Evolutionary conservation across 2,113 vertebrate genomes (phyloP), one percentile per base, ranked within the genome.

Genomic region (Smithornis capensis): DNA sequence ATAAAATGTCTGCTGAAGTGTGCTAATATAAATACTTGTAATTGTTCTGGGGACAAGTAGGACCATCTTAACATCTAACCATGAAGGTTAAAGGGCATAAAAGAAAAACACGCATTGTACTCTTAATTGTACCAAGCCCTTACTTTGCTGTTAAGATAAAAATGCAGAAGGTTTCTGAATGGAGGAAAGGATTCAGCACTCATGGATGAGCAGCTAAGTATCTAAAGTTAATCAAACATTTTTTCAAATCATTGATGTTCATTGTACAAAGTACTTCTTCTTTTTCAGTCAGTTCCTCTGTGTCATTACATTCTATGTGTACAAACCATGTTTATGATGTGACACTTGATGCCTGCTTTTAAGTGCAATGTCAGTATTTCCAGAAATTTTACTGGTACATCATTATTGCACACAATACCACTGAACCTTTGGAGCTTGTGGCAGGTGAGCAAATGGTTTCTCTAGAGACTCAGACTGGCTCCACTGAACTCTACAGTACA

Each of bases 361-460:
- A 68, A 71, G 53, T 78, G 38, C 40, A 83, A 37, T 24, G 19
- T 89, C 71, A 63, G 9, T 91, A 77, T 79, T 91, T 28, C 62
- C 56, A 77, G 82, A 85, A 92, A 69, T 52, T 79, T 87, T n/a
- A 77, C 68, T 90, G 59, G 75, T 86, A 27, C 63, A 2, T 14
- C 18, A 28, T 65, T 68, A 40, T 25, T n/a, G 52, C 45, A 42
- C 57, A 57, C 75, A 60, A 9, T 82, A 75, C 38, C 45, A 49
- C 47, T 60, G 59, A 77, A 79, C 83, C 84, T 84, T 4, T 23
- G 59, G n/a, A 93, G 70, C 65, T 71, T 83, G 22, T 70, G 50
- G 40, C 79, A 84, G 82, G 62, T 33, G 63, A 96, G 88, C 82
- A 80, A 91, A 95, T 50, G 70, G 38, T 94, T 75, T 89, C 60